Base-by-base conservation (phyloP, 2,888 invertebrate genomes). In the Tetragonula carbonaria region DNA sequence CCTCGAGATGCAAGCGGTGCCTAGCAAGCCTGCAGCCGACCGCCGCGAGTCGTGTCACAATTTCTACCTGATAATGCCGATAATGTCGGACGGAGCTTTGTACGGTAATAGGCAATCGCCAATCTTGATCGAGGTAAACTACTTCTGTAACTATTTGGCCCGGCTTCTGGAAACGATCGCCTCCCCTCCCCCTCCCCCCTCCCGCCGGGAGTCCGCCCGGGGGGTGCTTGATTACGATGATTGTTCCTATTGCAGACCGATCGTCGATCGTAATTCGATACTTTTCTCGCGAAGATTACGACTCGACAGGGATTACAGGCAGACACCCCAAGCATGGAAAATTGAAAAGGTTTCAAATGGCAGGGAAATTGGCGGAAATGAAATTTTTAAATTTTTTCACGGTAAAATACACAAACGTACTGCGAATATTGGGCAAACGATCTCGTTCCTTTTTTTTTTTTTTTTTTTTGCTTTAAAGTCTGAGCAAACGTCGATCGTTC, bases 121-220 rank as follows among this genome's bases (percentile, higher is more conserved):
- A 78, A 87, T 90, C 85, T 85, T 86, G 88, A 87, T 90, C 87
- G 86, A 87, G 84, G 86, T 75, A 83, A 86, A 80, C 77, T 83
- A 81, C 80, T 78, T 81, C 81, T 84, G 80, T 76, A 84, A 80
- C 80, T 76, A 75, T 84, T 88, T 74, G 74, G 68, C 72, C 66
- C 38, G 65, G 66, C 63, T 74, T 59, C 57, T 74, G 63, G 70
- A n/a, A 59, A 23, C 62, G 62, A 62, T 8, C 33, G 33, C 33
- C 33, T 33, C 33, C 33, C 5, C 16, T 4, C 5, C 21, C 21
- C 6, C 5, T 74, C 2, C 5, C 16, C 6, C 5, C 21, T 28
- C 21, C 6, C 16, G 74, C 59, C 80, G 70, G 88, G 80, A 1
- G 45, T 45, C 45, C 2, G 6, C 18, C 14, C 16, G 1, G 4